A percentile compares a stretch with the other conserved stretches of the same genome.
These are phyloP conservation scores for Trissolcus basalis DNA, from an alignment of 1,140 invertebrate species.

Conservation along the genomic window DNA sequence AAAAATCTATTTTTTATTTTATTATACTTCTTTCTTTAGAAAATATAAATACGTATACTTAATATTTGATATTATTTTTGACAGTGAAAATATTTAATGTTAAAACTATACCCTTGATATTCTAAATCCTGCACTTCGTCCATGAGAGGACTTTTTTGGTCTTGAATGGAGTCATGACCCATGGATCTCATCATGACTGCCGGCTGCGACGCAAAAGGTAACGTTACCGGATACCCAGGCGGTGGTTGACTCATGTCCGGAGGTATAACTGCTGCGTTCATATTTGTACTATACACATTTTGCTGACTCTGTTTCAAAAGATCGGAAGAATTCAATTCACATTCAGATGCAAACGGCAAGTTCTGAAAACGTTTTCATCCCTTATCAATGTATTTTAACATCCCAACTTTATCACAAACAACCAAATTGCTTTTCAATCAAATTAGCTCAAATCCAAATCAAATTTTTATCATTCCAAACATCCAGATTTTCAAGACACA, in stretches of 20 bases:
- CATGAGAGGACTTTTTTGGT: slow-evolving; percentile 70
- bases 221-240: slow-evolving; percentile 75
- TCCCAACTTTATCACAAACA: not conserved
- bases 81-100: not conserved
- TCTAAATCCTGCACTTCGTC: slow-evolving; percentile 64
- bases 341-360: slow-evolving; percentile 82
- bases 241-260: slow-evolving; percentile 79
- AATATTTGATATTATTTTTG: not conserved
- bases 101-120: slow-evolving; percentile 41
- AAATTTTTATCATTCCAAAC: no score
- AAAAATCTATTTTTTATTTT: no score
- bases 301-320: slow-evolving; percentile 70
- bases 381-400: slow-evolving; percentile 35
- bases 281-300: slow-evolving; percentile 64
- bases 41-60: no score
- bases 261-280: slow-evolving; percentile 68
- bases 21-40: no score
- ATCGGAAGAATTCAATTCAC: slow-evolving; percentile 79
- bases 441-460: no score
- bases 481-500: no score
- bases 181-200: slow-evolving; percentile 64
- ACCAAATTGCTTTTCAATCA: no score
- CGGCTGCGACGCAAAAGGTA: slow-evolving; percentile 70
- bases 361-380: slow-evolving; percentile 71
- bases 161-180: slow-evolving; percentile 58